Conservation (phyloP, 37 sponge, comb jelly and placozoan genomes). For the Chondrosia reniformis region DNA sequence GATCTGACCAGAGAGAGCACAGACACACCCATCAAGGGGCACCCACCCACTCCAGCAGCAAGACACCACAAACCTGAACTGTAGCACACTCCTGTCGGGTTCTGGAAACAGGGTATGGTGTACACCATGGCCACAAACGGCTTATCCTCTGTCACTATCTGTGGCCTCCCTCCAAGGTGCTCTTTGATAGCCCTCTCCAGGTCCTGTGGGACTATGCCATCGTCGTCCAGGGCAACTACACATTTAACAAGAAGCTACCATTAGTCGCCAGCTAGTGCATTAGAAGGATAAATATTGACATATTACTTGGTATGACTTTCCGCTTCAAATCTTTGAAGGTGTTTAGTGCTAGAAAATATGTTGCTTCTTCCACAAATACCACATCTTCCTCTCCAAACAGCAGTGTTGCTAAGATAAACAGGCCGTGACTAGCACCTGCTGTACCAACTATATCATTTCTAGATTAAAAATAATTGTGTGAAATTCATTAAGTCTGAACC, state of each 20-base stretch:
- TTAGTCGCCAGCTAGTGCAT: not conserved
- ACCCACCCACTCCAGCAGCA: no score
- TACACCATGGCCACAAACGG: slow-evolving; percentile 80
- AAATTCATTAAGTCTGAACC: no score
- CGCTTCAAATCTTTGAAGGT: slow-evolving; percentile 23
- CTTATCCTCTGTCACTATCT: slow-evolving; percentile 33
- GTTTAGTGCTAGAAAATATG: slow-evolving; percentile 65
- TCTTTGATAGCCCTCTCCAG: slow-evolving; percentile 51
- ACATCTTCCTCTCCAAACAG: slow-evolving; percentile 62
- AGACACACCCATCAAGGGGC: not conserved
- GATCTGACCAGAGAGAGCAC: slow-evolving; percentile 22
- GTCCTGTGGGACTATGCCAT: slow-evolving; percentile 60
- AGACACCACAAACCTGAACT: no score
- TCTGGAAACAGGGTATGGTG: slow-evolving; percentile 65
- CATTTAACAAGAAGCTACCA: no score
- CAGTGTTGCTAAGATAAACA: slow-evolving; percentile 32
- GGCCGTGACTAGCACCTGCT: slow-evolving; percentile 70
- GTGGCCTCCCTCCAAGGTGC: slow-evolving; percentile 7
- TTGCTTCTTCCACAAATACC: slow-evolving; percentile 63
- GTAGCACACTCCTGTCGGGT: slow-evolving; percentile 76
- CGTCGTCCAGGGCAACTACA: slow-evolving; percentile 63
- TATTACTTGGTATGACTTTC: slow-evolving; percentile 26
- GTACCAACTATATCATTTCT: slow-evolving; percentile 65
- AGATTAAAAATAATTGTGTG: no score
- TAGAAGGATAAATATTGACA: not conserved